These are phyloP conservation scores for Rhabdophis nuchalis DNA, from an alignment of 2,797 vertebrate species.

Conservation along the genomic window DNA sequence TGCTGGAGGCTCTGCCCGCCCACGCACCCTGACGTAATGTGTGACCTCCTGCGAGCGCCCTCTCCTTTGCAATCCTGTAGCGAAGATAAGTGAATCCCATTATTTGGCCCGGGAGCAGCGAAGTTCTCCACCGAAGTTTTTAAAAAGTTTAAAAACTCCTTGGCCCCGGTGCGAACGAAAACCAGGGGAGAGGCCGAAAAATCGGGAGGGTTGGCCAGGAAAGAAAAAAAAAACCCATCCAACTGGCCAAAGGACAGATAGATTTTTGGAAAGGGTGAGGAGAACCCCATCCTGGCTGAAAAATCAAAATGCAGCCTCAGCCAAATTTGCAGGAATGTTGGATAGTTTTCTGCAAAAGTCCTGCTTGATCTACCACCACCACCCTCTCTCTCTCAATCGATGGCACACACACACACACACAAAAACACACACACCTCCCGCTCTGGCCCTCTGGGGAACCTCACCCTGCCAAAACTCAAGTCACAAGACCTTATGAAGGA, in stretches of 20 bases:
- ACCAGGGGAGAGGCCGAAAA: background rate
- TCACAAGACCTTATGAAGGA: background rate
- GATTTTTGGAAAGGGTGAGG: background rate
- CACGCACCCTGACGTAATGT: too few species aligned
- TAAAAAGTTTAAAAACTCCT: background rate
- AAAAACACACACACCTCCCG: background rate
- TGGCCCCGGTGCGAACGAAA: background rate
- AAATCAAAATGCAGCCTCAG: background rate
- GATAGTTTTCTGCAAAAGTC: background rate
- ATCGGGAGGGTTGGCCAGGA: background rate
- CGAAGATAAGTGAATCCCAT: too few species aligned
- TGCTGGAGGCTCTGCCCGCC: too few species aligned
- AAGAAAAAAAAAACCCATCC: background rate
- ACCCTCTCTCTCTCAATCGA: background rate
- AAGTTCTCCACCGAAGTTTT: too few species aligned
- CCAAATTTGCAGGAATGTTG: constrained; percentile 1
- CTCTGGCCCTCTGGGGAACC: background rate
- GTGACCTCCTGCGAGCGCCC: too few species aligned
- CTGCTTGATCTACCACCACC: too few species aligned
- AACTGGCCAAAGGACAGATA: background rate
- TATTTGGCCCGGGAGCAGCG: fast-evolving
- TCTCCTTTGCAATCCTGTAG: too few species aligned
- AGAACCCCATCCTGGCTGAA: background rate
- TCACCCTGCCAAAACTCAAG: constrained; percentile 3
- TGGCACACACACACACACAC: too few species aligned